Evolutionary conservation across 2,888 invertebrate species (phyloP).

Genomic region (Aporophyla lueneburgensis): DNA sequence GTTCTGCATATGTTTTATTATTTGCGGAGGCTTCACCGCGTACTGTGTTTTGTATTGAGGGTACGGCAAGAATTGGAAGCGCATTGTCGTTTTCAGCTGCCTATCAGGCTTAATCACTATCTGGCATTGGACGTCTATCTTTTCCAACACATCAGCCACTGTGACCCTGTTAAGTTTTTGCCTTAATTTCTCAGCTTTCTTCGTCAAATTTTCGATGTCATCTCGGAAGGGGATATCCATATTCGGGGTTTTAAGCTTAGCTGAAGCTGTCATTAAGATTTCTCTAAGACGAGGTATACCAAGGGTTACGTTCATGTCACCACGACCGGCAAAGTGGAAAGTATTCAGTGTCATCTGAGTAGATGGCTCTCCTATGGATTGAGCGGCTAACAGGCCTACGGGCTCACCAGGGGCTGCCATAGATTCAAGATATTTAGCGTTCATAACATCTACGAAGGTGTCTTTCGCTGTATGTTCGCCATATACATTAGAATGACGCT

Average conservation of each 20-base stretch:
- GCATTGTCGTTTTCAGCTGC: constrained; percentile 92
- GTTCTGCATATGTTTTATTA: constrained; percentile 94
- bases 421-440: constrained; percentile 94
- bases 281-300: constrained; percentile 99
- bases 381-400: constrained; percentile 98
- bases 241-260: constrained; percentile 98
- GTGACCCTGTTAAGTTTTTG: constrained; percentile 94
- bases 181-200: constrained; percentile 93
- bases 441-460: constrained; percentile 93
- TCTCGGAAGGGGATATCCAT: constrained; percentile 97
- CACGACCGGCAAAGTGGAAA: constrained; percentile 99
- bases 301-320: constrained; percentile 99
- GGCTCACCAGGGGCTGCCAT: constrained; percentile 98
- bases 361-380: constrained; percentile 99
- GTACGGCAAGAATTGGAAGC: constrained; percentile 94
- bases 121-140: constrained; percentile 91
- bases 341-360: constrained; percentile 99
- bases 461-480: constrained; percentile 81
- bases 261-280: constrained; percentile 98
- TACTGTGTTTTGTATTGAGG: constrained; percentile 94
- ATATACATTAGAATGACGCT: constrained; percentile 78
- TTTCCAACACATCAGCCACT: constrained; percentile 94
- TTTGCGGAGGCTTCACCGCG: constrained; percentile 92
- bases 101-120: constrained; percentile 90
- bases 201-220: constrained; percentile 83